phyloP scores from a whole-genome alignment of 1,140 invertebrate species.

The Chironomus striatipennis region DNA sequence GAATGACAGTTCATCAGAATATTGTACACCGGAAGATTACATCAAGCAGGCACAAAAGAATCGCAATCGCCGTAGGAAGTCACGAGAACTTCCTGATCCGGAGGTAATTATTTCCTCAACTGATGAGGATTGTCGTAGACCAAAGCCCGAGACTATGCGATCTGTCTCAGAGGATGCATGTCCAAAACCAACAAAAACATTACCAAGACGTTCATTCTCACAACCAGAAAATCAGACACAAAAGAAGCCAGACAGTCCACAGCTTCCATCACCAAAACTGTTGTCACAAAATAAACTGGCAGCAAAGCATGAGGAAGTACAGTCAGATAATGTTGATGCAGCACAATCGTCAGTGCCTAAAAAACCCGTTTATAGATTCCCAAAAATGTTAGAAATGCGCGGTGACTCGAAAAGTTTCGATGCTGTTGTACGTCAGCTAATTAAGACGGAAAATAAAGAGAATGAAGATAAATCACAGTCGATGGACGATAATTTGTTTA shows the following conservation, averaged over 20 bases:
- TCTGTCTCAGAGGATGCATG: constrained; percentile 40
- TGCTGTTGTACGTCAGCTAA: not conserved
- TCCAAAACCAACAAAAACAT: constrained; percentile 31
- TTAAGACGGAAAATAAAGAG: constrained; percentile 6
- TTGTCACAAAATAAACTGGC: not conserved
- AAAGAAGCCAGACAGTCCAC: constrained; percentile 25
- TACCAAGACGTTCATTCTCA: constrained; percentile 37
- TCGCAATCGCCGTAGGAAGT: constrained; percentile 14
- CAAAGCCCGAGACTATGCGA: constrained; percentile 39
- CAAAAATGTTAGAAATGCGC: constrained; percentile 17
- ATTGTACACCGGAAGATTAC: constrained; percentile 21
- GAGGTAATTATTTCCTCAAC: not conserved
- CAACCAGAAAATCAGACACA: constrained; percentile 38
- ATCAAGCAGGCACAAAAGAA: constrained; percentile 7
- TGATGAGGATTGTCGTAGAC: constrained; percentile 28
- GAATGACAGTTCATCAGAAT: constrained; percentile 20
- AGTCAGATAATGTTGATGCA: not conserved
- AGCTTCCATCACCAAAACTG: not conserved
- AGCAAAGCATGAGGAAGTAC: not conserved
- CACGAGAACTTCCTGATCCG: constrained; percentile 19
- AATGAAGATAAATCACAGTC: not conserved
- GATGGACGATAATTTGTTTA: constrained; percentile 15
- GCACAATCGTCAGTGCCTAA: not conserved
- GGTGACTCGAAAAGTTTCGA: constrained; percentile 18
- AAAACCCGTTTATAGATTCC: constrained; percentile 19